These are phyloP conservation scores for Micronisus gabar DNA, from an alignment of 2,113 vertebrate genomes.

Conservation along the genomic window DNA sequence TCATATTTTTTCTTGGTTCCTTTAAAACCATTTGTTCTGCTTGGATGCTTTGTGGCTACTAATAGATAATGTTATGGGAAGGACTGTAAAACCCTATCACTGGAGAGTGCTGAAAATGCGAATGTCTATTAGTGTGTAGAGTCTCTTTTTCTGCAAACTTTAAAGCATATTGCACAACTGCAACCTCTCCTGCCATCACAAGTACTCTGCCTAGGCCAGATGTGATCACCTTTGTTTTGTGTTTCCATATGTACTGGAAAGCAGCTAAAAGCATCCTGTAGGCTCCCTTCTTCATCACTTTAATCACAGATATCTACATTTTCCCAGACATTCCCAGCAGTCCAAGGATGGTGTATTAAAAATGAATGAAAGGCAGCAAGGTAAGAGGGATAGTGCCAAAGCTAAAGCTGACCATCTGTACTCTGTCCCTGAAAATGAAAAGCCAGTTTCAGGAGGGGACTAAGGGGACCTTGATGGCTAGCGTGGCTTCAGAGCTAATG, in stretches of 20 bases:
- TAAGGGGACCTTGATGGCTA: neutral
- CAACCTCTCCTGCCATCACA: neutral
- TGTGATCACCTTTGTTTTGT: neutral
- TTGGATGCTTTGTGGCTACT: neutral
- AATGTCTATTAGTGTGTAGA: neutral
- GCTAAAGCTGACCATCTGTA: constrained; percentile 6
- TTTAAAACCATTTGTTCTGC: neutral
- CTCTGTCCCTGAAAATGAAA: neutral
- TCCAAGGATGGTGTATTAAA: neutral
- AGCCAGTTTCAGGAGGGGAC: neutral
- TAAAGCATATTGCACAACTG: neutral
- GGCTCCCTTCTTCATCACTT: neutral
- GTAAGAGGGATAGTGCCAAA: neutral
- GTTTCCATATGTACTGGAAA: neutral
- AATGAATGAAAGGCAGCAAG: neutral
- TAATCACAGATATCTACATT: neutral
- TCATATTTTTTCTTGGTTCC: neutral
- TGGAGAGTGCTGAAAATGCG: neutral
- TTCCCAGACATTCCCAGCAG: neutral
- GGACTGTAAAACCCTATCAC: neutral
- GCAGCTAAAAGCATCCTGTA: neutral
- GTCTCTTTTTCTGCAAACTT: neutral
- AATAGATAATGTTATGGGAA: neutral
- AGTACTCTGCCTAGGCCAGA: neutral
- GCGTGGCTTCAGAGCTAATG: neutral